Percentiles rank a stretch among this genome's conserved stretches.
These are phyloP conservation scores for Dasypolia templi DNA, from an alignment of 2,888 invertebrate genomes.

Conservation along the genomic window DNA sequence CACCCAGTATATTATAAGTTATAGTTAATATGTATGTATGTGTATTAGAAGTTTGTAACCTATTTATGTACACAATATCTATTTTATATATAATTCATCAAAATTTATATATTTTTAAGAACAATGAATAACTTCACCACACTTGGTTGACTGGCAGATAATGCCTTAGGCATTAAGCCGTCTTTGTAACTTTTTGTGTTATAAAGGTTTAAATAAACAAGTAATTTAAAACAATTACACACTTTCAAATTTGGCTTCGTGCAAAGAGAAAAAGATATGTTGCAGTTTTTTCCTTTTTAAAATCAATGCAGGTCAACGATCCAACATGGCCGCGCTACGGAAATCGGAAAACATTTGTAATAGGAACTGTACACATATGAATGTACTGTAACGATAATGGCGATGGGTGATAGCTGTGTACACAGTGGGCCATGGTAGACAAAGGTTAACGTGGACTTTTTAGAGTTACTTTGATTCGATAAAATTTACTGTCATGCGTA, in stretches of 20 bases:
- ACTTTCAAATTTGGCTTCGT: not conserved
- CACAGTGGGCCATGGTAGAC: conserved; percentile 13
- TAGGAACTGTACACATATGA: conserved; percentile 28
- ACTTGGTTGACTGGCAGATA: no score
- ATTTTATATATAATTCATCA: no score
- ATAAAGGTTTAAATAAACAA: no score
- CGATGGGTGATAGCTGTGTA: conserved; percentile 6
- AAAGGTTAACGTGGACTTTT: not conserved
- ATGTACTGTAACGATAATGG: conserved; percentile 4
- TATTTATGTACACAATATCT: no score
- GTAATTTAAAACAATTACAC: no score
- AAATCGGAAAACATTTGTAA: conserved; percentile 56
- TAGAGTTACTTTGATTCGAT: not conserved
- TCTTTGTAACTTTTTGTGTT: no score
- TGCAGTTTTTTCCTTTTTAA: not conserved
- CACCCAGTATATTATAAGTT: no score
- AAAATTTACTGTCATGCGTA: not conserved
- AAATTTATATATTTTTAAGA: no score
- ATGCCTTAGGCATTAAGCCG: no score
- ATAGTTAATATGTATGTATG: no score
- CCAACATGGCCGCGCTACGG: conserved; percentile 40
- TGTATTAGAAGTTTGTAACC: no score
- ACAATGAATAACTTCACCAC: no score
- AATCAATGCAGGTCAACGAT: conserved; percentile 48
- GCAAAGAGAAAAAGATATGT: not conserved